Conservation (phyloP, 2,888 invertebrate genomes). For the Chironomus tentans region DNA sequence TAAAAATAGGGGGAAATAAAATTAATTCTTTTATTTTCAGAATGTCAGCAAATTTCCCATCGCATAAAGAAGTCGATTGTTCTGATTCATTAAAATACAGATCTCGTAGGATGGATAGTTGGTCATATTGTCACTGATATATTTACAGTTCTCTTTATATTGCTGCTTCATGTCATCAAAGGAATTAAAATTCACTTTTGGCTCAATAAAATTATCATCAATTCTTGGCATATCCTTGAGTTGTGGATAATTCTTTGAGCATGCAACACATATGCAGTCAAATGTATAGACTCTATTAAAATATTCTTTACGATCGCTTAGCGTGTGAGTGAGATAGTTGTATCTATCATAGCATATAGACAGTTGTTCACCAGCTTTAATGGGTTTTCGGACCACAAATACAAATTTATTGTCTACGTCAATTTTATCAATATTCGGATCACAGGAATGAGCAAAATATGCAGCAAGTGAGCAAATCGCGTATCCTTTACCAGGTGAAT, state of each 20-base stretch:
- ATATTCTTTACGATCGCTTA: slow-evolving; percentile 47
- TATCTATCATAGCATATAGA: slow-evolving; percentile 70
- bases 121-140: slow-evolving; percentile 5
- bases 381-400: slow-evolving; percentile 53
- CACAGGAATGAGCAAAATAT: slow-evolving; percentile 80
- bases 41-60: slow-evolving; percentile 12
- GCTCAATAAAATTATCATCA: background rate
- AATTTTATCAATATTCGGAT: slow-evolving; percentile 55
- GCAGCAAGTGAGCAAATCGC: slow-evolving; percentile 48
- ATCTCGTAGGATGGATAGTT: slow-evolving; percentile 14
- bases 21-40: background rate
- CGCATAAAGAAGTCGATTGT: background rate
- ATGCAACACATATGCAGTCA: slow-evolving; percentile 66
- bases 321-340: slow-evolving; percentile 36
- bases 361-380: slow-evolving; percentile 61
- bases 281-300: slow-evolving; percentile 64
- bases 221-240: background rate
- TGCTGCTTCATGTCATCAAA: background rate
- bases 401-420: slow-evolving; percentile 23
- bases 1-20: background rate
- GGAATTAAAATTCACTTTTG: background rate
- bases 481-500: background rate
- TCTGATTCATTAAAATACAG: slow-evolving; percentile 17
- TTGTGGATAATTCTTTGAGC: slow-evolving; percentile 57
- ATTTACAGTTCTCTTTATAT: slow-evolving; percentile 16